Percentiles rank a stretch among this genome's conserved stretches.
These are phyloP conservation scores for Dicyrtomina minuta DNA, from an alignment of 2,888 invertebrate genomes.

Conservation along the genomic window DNA sequence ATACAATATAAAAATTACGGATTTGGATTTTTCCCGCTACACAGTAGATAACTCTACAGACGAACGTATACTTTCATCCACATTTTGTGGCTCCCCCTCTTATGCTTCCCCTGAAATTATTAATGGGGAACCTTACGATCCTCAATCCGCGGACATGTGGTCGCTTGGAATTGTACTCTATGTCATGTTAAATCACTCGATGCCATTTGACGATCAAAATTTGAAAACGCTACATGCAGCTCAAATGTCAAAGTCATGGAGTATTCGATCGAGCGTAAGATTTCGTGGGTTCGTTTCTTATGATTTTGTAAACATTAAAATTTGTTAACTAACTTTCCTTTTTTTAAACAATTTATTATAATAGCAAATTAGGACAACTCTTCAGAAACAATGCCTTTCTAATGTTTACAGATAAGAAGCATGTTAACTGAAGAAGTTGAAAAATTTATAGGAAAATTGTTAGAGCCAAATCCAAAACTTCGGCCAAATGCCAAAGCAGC, in stretches of 20 bases:
- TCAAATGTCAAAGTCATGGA: slow-evolving; percentile 68
- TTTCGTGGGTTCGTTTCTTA: too few relatives aligned
- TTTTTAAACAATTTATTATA: too few relatives aligned
- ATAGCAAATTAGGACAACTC: too few relatives aligned
- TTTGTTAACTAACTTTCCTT: too few relatives aligned
- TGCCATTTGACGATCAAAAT: slow-evolving; percentile 79
- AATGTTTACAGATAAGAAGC: too few relatives aligned
- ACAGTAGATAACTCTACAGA: not conserved
- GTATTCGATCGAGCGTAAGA: slow-evolving; percentile 66
- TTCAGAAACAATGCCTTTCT: too few relatives aligned
- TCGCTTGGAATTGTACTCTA: slow-evolving; percentile 76
- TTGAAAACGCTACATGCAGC: slow-evolving; percentile 70
- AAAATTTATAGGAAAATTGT: too few relatives aligned
- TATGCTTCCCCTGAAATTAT: slow-evolving; percentile 86
- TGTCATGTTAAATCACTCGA: slow-evolving; percentile 78
- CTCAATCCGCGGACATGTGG: slow-evolving; percentile 76
- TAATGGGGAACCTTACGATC: slow-evolving; percentile 70
- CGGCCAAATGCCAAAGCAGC: too few relatives aligned
- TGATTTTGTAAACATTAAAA: too few relatives aligned
- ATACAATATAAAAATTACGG: slow-evolving; percentile 75
- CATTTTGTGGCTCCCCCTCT: slow-evolving; percentile 83
- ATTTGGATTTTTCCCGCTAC: slow-evolving; percentile 65
- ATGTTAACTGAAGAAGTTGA: too few relatives aligned
- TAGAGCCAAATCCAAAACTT: too few relatives aligned
- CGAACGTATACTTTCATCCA: slow-evolving; percentile 60